Evolutionary conservation across 2,888 invertebrate species (phyloP), one percentile per base, ranked within the genome.

Genomic region (Drosophila percnosoma): DNA sequence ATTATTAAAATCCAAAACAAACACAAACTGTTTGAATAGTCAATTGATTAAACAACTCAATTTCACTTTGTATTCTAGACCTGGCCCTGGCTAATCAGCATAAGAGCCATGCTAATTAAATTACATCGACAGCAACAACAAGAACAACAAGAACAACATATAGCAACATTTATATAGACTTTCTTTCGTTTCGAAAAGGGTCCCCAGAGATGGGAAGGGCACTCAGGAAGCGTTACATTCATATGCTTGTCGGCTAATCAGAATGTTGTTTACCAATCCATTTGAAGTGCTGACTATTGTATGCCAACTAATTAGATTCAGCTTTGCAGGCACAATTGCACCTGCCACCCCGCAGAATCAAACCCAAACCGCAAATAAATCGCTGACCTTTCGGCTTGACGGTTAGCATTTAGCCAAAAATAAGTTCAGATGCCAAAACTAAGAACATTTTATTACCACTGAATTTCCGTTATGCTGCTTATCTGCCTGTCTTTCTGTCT

Each of bases 211-310:
- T 55, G 54, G n/a, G 18, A 11, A 21, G 24, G 42, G 7, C 27
- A n/a, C 8, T 8, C 38, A 10, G 31, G 27, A 29, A 38, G 2
- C 15, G 34, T 51, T 61, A 45, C 36, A 36, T 55, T 42, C 52
- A 60, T 65, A 48, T 53, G 51, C 45, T 66, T 31, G 51, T 51
- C 58, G 71, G 78, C 61, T 80, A 77, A 86, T 75, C 72, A 70
- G 55, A 51, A 59, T 86, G 79, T 87, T 86, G 79, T 87, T 84
- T 81, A 84, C 76, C 73, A 81, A 84, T 71, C 87, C 84, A 83
- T 80, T 83, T 71, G 62, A 68, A 74, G 68, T 61, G 69, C 65
- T 63, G 49, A 63, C 68, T 58, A 61, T 63, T 69, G 63, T 64
- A 57, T 73, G 78, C 33, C 68, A 81, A 66, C 84, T 85, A 87